A percentile compares a stretch with the other conserved stretches of the same genome.
Evolutionary conservation across 2,888 invertebrate genomes (phyloP).

Genomic region (Morpho achilles): DNA sequence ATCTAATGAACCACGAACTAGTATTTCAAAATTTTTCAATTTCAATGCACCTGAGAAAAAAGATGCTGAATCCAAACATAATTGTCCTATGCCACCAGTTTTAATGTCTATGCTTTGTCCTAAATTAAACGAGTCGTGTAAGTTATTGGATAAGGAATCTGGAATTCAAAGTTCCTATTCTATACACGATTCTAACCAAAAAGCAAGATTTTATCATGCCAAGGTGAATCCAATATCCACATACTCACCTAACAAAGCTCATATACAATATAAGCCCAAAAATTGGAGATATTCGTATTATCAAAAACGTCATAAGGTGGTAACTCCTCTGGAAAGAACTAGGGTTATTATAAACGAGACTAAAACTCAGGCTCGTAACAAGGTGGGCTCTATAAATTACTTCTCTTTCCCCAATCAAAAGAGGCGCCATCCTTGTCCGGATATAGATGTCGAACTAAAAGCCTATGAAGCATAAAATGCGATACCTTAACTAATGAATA

Average conservation of each 20-base stretch:
- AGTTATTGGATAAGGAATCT: neutral
- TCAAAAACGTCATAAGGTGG: constrained; percentile 26
- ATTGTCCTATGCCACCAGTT: constrained; percentile 6
- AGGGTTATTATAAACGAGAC: constrained; percentile 7
- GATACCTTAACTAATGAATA: too few relatives aligned
- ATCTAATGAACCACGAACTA: constrained; percentile 18
- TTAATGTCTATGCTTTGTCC: constrained; percentile 6
- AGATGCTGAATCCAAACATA: constrained; percentile 5
- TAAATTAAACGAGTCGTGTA: neutral
- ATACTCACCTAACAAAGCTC: neutral
- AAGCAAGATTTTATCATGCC: constrained; percentile 9
- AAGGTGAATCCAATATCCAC: neutral
- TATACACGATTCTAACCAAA: neutral
- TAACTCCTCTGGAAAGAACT: neutral
- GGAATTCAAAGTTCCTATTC: constrained; percentile 7
- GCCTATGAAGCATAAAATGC: constrained; percentile 16
- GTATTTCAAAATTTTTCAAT: constrained; percentile 42
- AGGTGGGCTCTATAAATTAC: constrained; percentile 22
- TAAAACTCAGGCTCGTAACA: neutral
- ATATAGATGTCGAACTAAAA: constrained; percentile 29
- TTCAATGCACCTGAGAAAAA: constrained; percentile 29
- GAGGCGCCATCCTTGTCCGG: constrained; percentile 35
- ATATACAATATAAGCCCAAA: neutral
- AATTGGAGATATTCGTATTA: constrained; percentile 9
- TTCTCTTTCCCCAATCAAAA: constrained; percentile 33